A percentile compares a stretch with the other conserved stretches of the same genome.
These are phyloP conservation scores for Drosophila bocki DNA, from an alignment of 1,140 invertebrate species.

Conservation along the genomic window DNA sequence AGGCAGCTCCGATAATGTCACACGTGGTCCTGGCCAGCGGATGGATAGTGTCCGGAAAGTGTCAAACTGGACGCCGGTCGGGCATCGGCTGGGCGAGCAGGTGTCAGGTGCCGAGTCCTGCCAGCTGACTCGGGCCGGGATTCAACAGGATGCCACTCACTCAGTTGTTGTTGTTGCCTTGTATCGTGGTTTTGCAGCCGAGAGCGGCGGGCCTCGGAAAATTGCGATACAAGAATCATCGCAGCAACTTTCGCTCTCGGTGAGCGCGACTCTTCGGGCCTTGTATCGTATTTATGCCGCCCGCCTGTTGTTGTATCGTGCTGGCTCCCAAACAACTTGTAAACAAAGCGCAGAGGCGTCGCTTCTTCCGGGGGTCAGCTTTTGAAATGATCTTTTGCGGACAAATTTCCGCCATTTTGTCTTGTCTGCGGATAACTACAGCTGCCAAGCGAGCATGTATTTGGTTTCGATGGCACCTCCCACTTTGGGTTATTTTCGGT, in stretches of 20 bases:
- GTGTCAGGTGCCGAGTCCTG: slow-evolving; percentile 56
- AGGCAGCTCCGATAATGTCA: slow-evolving; percentile 60
- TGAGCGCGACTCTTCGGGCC: slow-evolving; percentile 52
- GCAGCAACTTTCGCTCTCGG: slow-evolving; percentile 70
- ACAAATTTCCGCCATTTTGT: slow-evolving; percentile 68
- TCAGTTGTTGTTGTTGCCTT: slow-evolving; percentile 53
- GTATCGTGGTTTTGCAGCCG: slow-evolving; percentile 73
- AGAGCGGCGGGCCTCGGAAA: slow-evolving; percentile 56
- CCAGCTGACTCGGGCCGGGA: slow-evolving; percentile 49
- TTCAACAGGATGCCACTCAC: slow-evolving; percentile 67
- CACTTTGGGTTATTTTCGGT: slow-evolving; percentile 41
- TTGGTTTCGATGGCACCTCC: slow-evolving; percentile 50
- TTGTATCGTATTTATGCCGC: slow-evolving; percentile 64
- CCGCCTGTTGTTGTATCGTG: slow-evolving; percentile 57
- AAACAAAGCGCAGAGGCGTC: slow-evolving; percentile 81
- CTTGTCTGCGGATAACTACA: slow-evolving; percentile 10
- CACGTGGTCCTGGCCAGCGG: slow-evolving; percentile 48
- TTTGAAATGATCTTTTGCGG: slow-evolving; percentile 12
- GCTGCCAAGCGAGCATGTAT: slow-evolving; percentile 12
- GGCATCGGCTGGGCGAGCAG: slow-evolving; percentile 43
- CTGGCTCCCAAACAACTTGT: slow-evolving; percentile 73
- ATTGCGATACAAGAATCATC: slow-evolving; percentile 70
- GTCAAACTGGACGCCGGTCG: slow-evolving; percentile 78
- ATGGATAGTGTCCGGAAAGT: slow-evolving; percentile 64
- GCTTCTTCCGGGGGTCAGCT: slow-evolving; percentile 21